phyloP scores from a whole-genome alignment of 2,113 vertebrate species.

The Vulpes vulpes region DNA sequence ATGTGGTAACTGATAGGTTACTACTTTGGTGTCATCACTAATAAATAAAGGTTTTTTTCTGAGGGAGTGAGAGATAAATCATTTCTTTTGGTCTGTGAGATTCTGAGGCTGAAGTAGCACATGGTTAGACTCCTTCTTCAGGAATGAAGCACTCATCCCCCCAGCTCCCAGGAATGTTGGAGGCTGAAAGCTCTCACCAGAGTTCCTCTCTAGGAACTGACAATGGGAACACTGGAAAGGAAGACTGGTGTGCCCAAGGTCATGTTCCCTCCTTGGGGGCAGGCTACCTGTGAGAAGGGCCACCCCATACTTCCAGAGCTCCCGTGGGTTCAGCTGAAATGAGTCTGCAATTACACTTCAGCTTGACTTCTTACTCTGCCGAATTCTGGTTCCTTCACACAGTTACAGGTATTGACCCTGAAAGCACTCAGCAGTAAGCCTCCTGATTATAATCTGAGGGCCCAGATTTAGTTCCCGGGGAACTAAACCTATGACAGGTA shows the following conservation, averaged over 20 bases:
- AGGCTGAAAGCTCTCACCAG: not conserved
- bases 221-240: not conserved
- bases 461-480: not conserved
- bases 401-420: not conserved
- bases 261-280: not conserved
- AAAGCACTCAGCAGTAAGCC: not conserved
- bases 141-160: not conserved
- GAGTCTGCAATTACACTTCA: constrained; percentile 8
- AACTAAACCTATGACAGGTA: not conserved
- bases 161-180: not conserved
- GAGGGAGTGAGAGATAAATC: not conserved
- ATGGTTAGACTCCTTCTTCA: not conserved
- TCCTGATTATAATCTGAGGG: not conserved
- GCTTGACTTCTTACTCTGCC: not conserved
- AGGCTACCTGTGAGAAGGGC: not conserved
- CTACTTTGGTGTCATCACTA: not conserved
- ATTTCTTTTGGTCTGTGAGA: not conserved
- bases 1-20: not conserved
- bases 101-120: not conserved
- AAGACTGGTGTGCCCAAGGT: not conserved
- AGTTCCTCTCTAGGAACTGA: not conserved
- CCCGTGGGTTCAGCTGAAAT: not conserved
- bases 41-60: not conserved
- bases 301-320: not conserved
- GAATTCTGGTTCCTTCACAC: not conserved